phyloP scores from a whole-genome alignment of 2,797 vertebrate genomes.

The Miichthys miiuy region DNA sequence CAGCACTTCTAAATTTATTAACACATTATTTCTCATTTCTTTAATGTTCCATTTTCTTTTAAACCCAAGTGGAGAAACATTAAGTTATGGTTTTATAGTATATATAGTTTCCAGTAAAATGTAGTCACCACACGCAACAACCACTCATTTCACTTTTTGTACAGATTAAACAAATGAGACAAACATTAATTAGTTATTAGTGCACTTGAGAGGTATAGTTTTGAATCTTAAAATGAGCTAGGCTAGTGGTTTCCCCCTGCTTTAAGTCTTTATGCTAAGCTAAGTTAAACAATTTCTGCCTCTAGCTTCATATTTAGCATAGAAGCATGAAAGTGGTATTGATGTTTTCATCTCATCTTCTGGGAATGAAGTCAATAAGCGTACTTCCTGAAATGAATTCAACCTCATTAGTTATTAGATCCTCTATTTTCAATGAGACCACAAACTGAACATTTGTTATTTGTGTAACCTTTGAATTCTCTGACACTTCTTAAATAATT shows the following conservation, averaged over 20 bases:
- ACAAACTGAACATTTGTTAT: conserved; percentile 13
- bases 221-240: neutral
- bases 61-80: neutral
- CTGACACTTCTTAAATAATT: conserved; percentile 34
- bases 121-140: neutral
- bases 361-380: neutral
- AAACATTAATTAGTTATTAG: neutral
- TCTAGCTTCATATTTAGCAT: neutral
- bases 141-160: neutral
- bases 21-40: too few species aligned
- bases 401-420: neutral
- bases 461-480: conserved; percentile 32
- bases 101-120: neutral
- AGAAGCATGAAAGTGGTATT: neutral
- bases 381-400: neutral
- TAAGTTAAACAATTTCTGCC: neutral
- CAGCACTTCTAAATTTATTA: neutral
- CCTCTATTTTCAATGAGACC: conserved; percentile 9
- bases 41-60: too few species aligned
- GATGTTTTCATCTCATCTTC: neutral
- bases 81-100: neutral
- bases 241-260: neutral
- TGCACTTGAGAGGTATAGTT: neutral
- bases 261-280: neutral
- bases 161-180: neutral